Base-by-base conservation (phyloP, 2,797 vertebrate genomes). In the Eleutherodactylus coqui region DNA sequence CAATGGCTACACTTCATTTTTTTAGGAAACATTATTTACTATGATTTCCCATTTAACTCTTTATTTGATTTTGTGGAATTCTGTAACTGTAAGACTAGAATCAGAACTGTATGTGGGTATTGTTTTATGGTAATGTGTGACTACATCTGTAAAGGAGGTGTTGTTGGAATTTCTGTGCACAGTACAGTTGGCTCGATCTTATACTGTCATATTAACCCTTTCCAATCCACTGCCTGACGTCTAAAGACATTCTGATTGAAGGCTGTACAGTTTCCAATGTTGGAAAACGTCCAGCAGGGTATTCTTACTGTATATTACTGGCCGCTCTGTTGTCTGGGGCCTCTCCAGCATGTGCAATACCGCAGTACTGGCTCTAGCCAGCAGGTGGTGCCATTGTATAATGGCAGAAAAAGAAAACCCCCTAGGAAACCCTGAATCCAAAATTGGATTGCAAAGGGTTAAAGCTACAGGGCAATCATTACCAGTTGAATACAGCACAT, bases 381-480 rank as follows among this genome's bases (percentile, higher is more conserved):
- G n/a, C n/a, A n/a, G n/a, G n/a, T n/a, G n/a, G n/a, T n/a, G n/a
- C n/a, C n/a, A n/a, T n/a, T n/a, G n/a, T n/a, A n/a, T n/a, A n/a
- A n/a, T n/a, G n/a, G n/a, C n/a, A n/a, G n/a, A n/a, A n/a, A n/a
- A n/a, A n/a, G n/a, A n/a, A n/a, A n/a, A n/a, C n/a, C n/a, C n/a
- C n/a, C n/a, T n/a, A n/a, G n/a, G n/a, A n/a, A n/a, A n/a, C n/a
- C n/a, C n/a, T n/a, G n/a, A n/a, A n/a, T n/a, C n/a, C n/a, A n/a
- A n/a, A n/a, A n/a, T n/a, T n/a, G n/a, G n/a, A n/a, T n/a, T n/a
- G n/a, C n/a, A n/a, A n/a, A n/a, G n/a, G n/a, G n/a, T n/a, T n/a
- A 47, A 64, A 13, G 27, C 53, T 75, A 19, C 43, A 32, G 27
- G 69, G 72, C 55, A 84, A 70, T 21, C 58, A 64, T 79, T 70